A percentile compares a stretch with the other conserved stretches of the same genome.
Conservation (phyloP, 2,113 vertebrate genomes). For the Chaetura pelagica region DNA sequence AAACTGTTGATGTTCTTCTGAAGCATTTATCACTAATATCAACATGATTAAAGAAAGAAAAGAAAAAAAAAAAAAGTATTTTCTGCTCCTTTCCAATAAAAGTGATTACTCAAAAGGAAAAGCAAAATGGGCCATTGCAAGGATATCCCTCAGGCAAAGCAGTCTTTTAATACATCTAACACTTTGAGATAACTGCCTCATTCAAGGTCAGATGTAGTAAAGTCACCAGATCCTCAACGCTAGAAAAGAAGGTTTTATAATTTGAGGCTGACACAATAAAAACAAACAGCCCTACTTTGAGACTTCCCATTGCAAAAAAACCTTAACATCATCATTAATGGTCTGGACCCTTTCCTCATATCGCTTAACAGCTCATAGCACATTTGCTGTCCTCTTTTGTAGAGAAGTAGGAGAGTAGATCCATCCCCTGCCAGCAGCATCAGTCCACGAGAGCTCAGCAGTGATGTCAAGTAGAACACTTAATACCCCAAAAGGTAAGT, state of each 20-base stretch:
- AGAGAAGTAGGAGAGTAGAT: neutral
- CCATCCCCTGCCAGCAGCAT: neutral
- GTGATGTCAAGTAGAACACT: neutral
- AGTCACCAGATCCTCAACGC: neutral
- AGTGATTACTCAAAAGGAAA: neutral
- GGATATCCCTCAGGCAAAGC: neutral
- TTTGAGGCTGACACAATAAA: neutral
- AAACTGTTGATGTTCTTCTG: neutral
- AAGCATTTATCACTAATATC: neutral
- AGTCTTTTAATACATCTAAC: neutral
- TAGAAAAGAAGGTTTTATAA: neutral
- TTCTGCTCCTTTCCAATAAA: too few relatives aligned
- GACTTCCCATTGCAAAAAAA: neutral
- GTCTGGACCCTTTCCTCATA: neutral
- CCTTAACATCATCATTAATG: neutral
- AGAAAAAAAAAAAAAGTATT: too few relatives aligned
- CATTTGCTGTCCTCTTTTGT: neutral
- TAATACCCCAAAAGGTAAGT: neutral
- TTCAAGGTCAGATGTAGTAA: neutral
- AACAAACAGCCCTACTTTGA: neutral
- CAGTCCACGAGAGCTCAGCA: rapidly evolving
- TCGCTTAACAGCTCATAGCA: neutral
- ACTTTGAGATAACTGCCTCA: neutral
- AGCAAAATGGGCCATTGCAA: neutral
- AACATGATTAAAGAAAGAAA: neutral